Conservation (phyloP, 2,113 vertebrate species). For the Elanus axillaris region DNA sequence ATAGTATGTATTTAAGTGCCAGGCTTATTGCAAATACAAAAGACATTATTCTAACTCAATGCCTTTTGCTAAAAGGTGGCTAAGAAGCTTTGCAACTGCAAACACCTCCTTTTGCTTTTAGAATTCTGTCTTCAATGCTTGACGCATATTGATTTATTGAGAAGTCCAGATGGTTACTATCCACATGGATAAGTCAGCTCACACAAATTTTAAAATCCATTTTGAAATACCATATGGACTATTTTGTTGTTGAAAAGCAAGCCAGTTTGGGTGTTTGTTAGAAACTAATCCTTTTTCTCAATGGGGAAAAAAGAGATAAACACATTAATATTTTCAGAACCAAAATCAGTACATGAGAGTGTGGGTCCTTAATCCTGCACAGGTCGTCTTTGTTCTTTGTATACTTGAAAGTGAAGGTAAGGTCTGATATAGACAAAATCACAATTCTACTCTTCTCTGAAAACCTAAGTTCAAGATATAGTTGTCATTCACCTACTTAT, state of each 20-base stretch:
- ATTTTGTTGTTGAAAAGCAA: background rate
- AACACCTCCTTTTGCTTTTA: background rate
- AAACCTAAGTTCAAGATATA: background rate
- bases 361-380: background rate
- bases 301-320: background rate
- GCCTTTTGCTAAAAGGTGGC: background rate
- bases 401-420: background rate
- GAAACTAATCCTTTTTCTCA: background rate
- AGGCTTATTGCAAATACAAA: background rate
- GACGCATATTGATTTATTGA: slow-evolving; percentile 22
- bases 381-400: background rate
- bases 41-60: background rate
- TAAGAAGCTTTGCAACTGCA: background rate
- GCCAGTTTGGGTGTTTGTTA: background rate
- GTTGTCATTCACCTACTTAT: background rate
- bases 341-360: background rate
- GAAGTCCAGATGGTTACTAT: slow-evolving; percentile 27
- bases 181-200: slow-evolving; percentile 3
- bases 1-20: background rate
- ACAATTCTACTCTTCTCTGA: background rate
- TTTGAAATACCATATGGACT: slow-evolving; percentile 16
- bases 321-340: background rate
- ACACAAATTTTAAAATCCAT: slow-evolving; percentile 11
- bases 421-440: background rate
- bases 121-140: background rate